phyloP scores from a whole-genome alignment of 1,140 invertebrate species.

The Hycleus phaleratus region DNA sequence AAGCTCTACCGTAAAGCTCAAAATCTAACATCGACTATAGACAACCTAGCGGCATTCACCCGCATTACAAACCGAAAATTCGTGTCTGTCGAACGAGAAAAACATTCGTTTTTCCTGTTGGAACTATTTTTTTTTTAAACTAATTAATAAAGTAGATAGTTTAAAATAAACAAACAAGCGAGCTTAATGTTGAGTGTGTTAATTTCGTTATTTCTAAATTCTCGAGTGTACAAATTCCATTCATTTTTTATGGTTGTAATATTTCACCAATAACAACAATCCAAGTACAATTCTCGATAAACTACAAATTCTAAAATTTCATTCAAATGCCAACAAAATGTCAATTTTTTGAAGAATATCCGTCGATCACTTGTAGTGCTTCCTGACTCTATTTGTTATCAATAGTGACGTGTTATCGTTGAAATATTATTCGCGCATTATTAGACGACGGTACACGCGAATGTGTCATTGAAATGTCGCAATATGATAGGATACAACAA shows the following conservation, averaged over 20 bases:
- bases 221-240: too few species aligned
- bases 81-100: not conserved
- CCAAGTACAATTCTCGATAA: too few species aligned
- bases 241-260: too few species aligned
- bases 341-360: not conserved
- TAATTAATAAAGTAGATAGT: not conserved
- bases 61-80: slow-evolving; percentile 18
- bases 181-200: too few species aligned
- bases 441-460: slow-evolving; percentile 6
- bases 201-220: too few species aligned
- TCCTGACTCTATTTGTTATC: not conserved
- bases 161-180: too few species aligned
- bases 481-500: slow-evolving; percentile 70
- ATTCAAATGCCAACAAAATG: not conserved
- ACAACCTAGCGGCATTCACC: slow-evolving; percentile 29
- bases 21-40: slow-evolving; percentile 16
- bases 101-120: not conserved
- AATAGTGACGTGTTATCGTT: not conserved
- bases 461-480: slow-evolving; percentile 33
- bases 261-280: too few species aligned
- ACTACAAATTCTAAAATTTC: not conserved
- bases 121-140: not conserved
- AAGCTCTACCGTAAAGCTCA: slow-evolving; percentile 12
- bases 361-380: not conserved
- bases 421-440: not conserved